Evolutionary conservation across 1,140 invertebrate species (phyloP), one percentile per base, ranked within the genome.

Genomic region (Arctopsyche grandis): DNA sequence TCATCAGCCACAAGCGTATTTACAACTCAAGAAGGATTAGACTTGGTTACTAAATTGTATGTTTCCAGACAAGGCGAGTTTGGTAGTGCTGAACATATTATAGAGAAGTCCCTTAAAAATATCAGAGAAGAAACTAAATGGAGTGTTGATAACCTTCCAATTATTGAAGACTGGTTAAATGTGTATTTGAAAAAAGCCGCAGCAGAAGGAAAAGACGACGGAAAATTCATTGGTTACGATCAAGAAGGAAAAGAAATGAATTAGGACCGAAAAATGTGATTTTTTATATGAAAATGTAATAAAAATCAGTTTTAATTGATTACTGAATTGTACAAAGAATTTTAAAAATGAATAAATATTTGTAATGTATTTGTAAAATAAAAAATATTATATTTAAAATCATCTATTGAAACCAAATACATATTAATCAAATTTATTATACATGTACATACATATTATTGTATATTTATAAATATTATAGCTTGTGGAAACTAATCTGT

Each of bases 1-100:
- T 91, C 91, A 63, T 91, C 91, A 9, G 92, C 93, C 0, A 93
- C 93, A 0, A 92, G 91, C 0, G 89, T 90, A 10, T 94, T 94
- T 83, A 93, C 91, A 43, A 93, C 92, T 0, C 90, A 93, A 83
- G 90, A 91, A 78, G 93, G 93, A 9, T 87, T 93, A 22, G 89
- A 93, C 46, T 89, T 91, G 86, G 93, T 94, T 0, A 89, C 89
- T 0, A 88, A 91, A 43, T 82, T 94, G 0, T 92, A 93, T 71
- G 85, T 88, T 7, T 83, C 89, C 43, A 88, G 90, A 58, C 86
- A 90, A 78, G 90, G 89, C 0, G 90, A 93, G 81, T 92, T 93
- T 76, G 92, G 91, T 0, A 90, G 90, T 12, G 91, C 92, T 0
- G 90, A 93, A 56, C 89, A 90, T 46, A 91, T 93, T 16, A 90